Base-by-base conservation (phyloP, 2,113 vertebrate species). In the Tetraodon nigroviridis region DNA sequence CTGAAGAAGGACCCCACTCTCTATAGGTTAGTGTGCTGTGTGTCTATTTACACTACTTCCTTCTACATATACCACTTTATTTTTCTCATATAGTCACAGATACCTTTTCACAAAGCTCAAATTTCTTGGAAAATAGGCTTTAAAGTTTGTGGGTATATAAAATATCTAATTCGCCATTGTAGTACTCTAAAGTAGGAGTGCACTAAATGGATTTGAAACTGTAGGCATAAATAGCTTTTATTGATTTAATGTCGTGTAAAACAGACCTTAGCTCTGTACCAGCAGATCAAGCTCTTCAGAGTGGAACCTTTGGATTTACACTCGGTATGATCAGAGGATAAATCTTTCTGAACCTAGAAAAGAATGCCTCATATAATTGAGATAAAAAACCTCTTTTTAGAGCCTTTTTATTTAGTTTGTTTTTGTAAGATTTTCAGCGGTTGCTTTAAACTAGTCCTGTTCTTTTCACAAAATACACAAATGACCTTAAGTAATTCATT, bases 1-100 rank as follows among this genome's bases (percentile, higher is more conserved):
- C 92, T 99, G 69, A 94, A 92, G 86, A 93, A 92, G 78, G 94
- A 99, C 78, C 97, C 97, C 0, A 78, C 90, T 40, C 89, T 99
- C 2, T 99, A 99, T 83, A 95, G 93, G 96, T 83, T 0, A 14
- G 71, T 47, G 11, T 37, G 32, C 32, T 37, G 7, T 15, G 2
- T 58, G 27, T 37, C n/a, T 46, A 46, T 16, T 7, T 32, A 10
- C 29, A 32, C 2, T 32, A 32, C 29, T 32, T 32, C 29, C 29
- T 37, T 10, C 32, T 37, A 12, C 32, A 8, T 37, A 37, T 12
- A 37, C 12, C 32, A 37, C 32, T 37, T 37, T 10, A 11, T 44
- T 44, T 44, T 14, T 44, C 42, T 16, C 42, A 44, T 16, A 44
- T 5, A 16, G 16, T 20, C 29, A 59, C 15, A 55, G 16, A 20